Evolutionary conservation across 1,140 invertebrate genomes (phyloP), one percentile per base, ranked within the genome.

Genomic region (Drosophila malerkotliana): DNA sequence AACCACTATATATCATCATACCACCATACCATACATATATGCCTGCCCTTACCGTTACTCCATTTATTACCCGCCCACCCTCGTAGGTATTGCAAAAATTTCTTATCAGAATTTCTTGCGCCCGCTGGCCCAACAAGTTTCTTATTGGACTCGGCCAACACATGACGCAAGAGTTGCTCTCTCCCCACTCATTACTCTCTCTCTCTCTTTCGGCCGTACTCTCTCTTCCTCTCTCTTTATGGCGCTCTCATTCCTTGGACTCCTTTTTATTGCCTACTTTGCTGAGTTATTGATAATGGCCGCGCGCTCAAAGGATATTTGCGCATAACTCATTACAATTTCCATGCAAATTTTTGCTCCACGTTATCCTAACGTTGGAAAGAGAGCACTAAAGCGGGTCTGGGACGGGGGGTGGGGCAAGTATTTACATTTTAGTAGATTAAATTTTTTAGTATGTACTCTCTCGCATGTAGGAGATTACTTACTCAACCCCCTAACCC

Each of bases 181-280:
- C 63, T 15, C 63, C 5, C 37, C 41, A 14, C 30, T 34, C 15
- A 28, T 5, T 18, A 10, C 30, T 24, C 37, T 55, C 47, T 32
- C 45, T 18, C 34, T 5, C 26, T 14, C 24, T 41, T 24, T 15
- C 45, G 28, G 21, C 1, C 18, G 21, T 28, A n/a, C 9, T 4
- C 12, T 21, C 34, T 24, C 18, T 15, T 15, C 15, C 15, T 7
- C 21, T n/a, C 37, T 10, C 53, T 55, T 34, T 10, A 10, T 12
- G 0, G 62, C 32, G 14, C 39, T 18, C 41, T 32, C 45, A 32
- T 45, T 51, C 9, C 15, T 26, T 0, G 2, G 26, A 10, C 34
- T 79, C 64, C 67, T 74, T 84, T 79, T 83, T 85, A 85, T 85
- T 85, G 82, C 82, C 85, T 85, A 87, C 82, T 87, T 85, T 82